These are phyloP conservation scores for Rhagium mordax DNA, from an alignment of 2,888 invertebrate genomes.

Conservation along the genomic window DNA sequence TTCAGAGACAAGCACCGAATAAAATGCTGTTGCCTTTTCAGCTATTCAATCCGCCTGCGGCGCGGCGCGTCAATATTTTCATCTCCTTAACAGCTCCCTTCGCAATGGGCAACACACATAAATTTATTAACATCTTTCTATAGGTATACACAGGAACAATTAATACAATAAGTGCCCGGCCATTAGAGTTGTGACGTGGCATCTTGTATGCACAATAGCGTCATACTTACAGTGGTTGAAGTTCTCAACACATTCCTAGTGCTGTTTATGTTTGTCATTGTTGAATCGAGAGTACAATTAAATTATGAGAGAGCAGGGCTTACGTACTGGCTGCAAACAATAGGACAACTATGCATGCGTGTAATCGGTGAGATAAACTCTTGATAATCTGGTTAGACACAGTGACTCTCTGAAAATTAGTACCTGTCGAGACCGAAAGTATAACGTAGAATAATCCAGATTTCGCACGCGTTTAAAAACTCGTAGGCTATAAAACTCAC, in stretches of 20 bases:
- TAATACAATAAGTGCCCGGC: conserved; percentile 35
- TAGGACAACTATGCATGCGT: conserved; percentile 5
- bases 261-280: conserved; percentile 41
- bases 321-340: conserved; percentile 9
- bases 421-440: background rate
- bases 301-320: conserved; percentile 42
- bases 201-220: conserved; percentile 37
- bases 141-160: conserved; percentile 15
- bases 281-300: conserved; percentile 38
- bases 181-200: conserved; percentile 45
- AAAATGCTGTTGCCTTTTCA: no score
- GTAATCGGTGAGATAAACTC: conserved; percentile 18
- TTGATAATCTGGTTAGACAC: conserved; percentile 2
- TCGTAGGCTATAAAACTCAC: no score
- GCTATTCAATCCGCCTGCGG: no score
- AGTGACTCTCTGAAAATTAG: background rate
- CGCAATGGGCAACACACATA: background rate
- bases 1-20: no score
- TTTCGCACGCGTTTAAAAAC: no score
- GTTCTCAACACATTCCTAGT: conserved; percentile 33
- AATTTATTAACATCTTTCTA: background rate
- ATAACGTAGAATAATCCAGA: no score
- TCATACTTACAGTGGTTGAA: background rate
- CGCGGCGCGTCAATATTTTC: no score
- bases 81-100: no score